Evolutionary conservation across 2,113 vertebrate genomes (phyloP).

Genomic region (Speoplatyrhinus poulsoni): DNA sequence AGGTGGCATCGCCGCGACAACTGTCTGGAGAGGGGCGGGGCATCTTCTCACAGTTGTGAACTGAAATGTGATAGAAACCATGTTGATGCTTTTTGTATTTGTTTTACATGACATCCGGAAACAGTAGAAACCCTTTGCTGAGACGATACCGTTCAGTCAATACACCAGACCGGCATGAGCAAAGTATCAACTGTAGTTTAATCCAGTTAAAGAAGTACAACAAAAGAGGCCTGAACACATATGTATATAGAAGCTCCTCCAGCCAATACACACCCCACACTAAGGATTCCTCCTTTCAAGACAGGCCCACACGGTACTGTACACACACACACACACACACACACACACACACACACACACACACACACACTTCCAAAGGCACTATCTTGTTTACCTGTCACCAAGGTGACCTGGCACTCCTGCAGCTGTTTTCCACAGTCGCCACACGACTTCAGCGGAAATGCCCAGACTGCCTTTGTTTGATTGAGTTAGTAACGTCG

Average conservation of each 20-base stretch:
- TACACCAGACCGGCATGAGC: no score
- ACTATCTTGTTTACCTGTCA: conserved; percentile 31
- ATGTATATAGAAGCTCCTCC: background rate
- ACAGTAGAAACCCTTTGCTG: no score
- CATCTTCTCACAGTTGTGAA: conserved; percentile 19
- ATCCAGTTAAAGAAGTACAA: no score
- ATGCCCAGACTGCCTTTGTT: conserved; percentile 45
- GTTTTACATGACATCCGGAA: no score
- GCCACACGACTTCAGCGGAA: conserved; percentile 28
- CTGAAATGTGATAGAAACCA: background rate
- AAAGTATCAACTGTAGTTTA: no score
- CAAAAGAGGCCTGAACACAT: no score
- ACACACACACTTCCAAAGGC: conserved; percentile 38
- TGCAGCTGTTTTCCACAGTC: conserved; percentile 38
- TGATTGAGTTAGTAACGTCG: conserved; percentile 49
- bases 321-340: background rate
- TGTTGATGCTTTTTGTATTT: background rate
- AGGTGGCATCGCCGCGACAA: conserved; percentile 32
- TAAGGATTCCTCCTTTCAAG: no score
- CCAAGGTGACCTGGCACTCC: conserved; percentile 56
- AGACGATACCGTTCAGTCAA: no score
- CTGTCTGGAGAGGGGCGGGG: conserved; percentile 22
- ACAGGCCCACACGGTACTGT: background rate
- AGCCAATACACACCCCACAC: no score
- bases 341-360: conserved; percentile 15